These are phyloP conservation scores for Incurvaria masculella DNA, from an alignment of 2,888 invertebrate genomes.

Conservation along the genomic window DNA sequence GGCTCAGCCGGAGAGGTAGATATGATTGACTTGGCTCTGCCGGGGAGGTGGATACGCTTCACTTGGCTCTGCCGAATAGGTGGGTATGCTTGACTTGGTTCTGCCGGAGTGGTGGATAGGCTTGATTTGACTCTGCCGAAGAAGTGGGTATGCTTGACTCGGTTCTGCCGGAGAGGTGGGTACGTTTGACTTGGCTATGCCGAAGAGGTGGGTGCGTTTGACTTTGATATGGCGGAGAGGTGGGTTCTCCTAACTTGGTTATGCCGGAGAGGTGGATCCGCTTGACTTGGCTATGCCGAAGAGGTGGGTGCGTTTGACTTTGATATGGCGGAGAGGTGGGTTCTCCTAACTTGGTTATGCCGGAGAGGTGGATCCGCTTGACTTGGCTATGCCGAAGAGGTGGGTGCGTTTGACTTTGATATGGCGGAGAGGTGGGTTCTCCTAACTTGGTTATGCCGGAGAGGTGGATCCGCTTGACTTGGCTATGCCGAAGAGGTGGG, in stretches of 20 bases:
- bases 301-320: constrained; percentile 49
- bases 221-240: too few relatives aligned
- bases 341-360: constrained; percentile 28
- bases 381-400: constrained; percentile 19
- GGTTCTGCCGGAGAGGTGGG: too few relatives aligned
- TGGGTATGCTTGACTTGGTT: too few relatives aligned
- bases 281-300: constrained; percentile 24
- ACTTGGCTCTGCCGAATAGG: constrained; percentile 19
- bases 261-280: constrained; percentile 42
- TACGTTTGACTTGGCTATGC: too few relatives aligned
- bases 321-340: constrained; percentile 46
- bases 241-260: too few relatives aligned
- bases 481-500: too few relatives aligned
- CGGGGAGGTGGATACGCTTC: constrained; percentile 3
- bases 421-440: constrained; percentile 25
- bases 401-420: constrained; percentile 27
- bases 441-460: constrained; percentile 10
- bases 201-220: too few relatives aligned
- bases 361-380: constrained; percentile 21
- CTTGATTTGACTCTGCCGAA: too few relatives aligned
- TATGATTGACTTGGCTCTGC: too few relatives aligned
- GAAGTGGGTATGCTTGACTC: too few relatives aligned
- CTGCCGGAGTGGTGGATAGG: too few relatives aligned
- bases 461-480: constrained; percentile 29
- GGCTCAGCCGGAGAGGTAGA: constrained; percentile 25